Evolutionary conservation across 1,140 invertebrate species (phyloP), one percentile per base, ranked within the genome.

Genomic region (Cecropterus lyciades): DNA sequence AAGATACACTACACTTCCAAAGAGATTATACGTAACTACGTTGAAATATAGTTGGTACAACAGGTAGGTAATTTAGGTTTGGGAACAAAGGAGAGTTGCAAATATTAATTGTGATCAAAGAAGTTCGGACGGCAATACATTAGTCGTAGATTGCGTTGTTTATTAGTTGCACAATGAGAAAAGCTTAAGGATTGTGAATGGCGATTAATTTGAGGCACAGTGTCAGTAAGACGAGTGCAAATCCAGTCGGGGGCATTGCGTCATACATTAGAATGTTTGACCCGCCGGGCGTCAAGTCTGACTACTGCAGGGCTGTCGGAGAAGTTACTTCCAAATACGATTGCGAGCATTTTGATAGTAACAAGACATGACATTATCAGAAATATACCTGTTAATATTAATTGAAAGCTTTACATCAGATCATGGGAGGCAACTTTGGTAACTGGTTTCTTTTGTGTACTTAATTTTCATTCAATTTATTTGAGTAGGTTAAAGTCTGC

Each of bases 211-310:
- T 76, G 57, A 60, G 57, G 57, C 57, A 77, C 68, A 75, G 79
- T 77, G 82, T 82, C 75, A 76, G 73, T 80, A 70, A 84, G 85
- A 88, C 84, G 85, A 88, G 81, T 88, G 84, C 84, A 87, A 88
- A 88, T 87, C 87, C 85, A 85, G 85, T 86, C 75, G 70, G 73
- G 72, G 67, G 77, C 73, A 84, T 89, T 89, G 84, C 87, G 87
- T 87, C 85, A 87, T 87, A 84, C 81, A 85, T 87, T 89, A 87
- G 85, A 89, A 89, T 89, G 87, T 87, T 87, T 89, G 85, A 89
- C 85, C 87, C 82, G 77, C 24, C 55, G 59, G 70, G 72, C 73
- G 63, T 63, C 70, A 70, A 63, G 63, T 42, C 57, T 65, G 59
- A 65, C 30, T 46, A 27, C 37, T 33, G 57, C 8, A 60, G 57